These are phyloP conservation scores for Desmodus rotundus DNA, from an alignment of 2,113 vertebrate genomes.

Conservation along the genomic window DNA sequence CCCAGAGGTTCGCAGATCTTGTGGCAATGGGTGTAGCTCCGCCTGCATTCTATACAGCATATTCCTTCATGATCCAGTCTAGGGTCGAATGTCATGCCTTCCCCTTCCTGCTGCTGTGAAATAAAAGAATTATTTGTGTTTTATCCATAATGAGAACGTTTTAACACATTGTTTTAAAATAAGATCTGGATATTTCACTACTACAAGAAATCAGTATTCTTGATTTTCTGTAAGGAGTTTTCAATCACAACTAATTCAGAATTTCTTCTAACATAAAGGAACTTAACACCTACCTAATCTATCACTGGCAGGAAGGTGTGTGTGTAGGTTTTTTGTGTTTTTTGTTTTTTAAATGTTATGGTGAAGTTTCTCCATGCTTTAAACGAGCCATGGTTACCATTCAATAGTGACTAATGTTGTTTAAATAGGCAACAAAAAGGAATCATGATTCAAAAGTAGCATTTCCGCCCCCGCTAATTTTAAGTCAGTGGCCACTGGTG, in stretches of 20 bases:
- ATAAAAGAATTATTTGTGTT: conserved; percentile 38
- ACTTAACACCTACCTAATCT: not conserved
- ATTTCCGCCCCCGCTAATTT: not conserved
- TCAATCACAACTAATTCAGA: not conserved
- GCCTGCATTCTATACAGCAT: conserved; percentile 92
- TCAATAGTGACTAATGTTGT: not conserved
- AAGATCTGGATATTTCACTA: not conserved
- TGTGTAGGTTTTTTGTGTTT: too few relatives aligned
- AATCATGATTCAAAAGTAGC: not conserved
- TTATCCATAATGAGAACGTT: not conserved
- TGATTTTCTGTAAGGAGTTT: not conserved
- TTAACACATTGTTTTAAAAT: not conserved
- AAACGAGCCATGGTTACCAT: not conserved
- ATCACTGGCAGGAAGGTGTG: not conserved
- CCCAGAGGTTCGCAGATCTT: conserved; percentile 91
- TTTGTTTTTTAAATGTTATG: not conserved
- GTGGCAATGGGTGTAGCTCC: conserved; percentile 93
- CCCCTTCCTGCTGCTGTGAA: conserved; percentile 86
- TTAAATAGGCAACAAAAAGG: conserved; percentile 26
- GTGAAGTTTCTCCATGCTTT: not conserved
- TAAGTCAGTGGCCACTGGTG: not conserved
- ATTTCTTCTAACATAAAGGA: not conserved
- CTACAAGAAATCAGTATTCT: not conserved
- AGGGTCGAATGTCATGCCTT: conserved; percentile 91
- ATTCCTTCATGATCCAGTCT: conserved; percentile 94